Evolutionary conservation across 2,797 vertebrate species (phyloP).

Genomic region (Pelobates cultripes): DNA sequence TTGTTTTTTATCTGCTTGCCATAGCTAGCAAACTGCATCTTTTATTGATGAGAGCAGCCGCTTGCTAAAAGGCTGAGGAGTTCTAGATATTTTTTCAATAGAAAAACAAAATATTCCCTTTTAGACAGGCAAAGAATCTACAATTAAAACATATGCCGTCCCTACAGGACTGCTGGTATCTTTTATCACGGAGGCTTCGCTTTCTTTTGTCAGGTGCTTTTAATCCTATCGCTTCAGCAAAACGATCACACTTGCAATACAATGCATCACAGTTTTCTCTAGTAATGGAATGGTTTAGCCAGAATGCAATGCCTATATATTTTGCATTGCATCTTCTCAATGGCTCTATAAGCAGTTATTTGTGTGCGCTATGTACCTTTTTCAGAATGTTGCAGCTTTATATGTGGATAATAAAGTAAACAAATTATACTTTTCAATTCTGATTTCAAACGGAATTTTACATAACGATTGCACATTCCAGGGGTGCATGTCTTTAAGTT

Average conservation of each 20-base stretch:
- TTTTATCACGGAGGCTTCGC: not conserved
- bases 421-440: no score
- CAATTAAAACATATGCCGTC: slow-evolving; percentile 62
- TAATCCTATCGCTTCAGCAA: slow-evolving; percentile 7
- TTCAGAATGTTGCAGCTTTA: not conserved
- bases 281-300: not conserved
- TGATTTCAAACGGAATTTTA: no score
- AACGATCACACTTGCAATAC: not conserved
- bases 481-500: no score
- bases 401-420: not conserved
- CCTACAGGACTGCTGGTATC: slow-evolving; percentile 41
- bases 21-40: slow-evolving; percentile 65
- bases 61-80: slow-evolving; percentile 56
- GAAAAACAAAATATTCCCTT: slow-evolving; percentile 57
- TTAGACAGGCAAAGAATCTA: slow-evolving; percentile 61
- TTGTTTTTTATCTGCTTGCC: slow-evolving; percentile 59
- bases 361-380: not conserved
- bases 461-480: no score
- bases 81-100: slow-evolving; percentile 49
- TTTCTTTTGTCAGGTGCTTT: slow-evolving; percentile 44
- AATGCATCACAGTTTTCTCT: slow-evolving; percentile 14
- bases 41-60: slow-evolving; percentile 71
- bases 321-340: not conserved
- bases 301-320: not conserved
- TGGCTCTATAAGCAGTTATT: not conserved